A percentile compares a stretch with the other conserved stretches of the same genome.
These are phyloP conservation scores for Phylloscopus collybita DNA, from an alignment of 2,797 vertebrate species.

Conservation along the genomic window DNA sequence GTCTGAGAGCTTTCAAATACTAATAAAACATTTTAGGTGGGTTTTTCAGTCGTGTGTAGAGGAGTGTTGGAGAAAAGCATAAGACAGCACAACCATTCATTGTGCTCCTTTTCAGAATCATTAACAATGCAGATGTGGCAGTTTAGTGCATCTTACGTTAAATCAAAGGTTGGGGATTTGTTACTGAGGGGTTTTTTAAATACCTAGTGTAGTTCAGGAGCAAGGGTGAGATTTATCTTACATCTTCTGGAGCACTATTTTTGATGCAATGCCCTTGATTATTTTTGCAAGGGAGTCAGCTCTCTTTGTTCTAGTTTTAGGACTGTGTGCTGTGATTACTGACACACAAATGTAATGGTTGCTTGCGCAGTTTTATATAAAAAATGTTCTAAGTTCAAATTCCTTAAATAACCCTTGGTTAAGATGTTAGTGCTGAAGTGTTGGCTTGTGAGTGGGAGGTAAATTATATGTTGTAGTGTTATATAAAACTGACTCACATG, in stretches of 20 bases:
- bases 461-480: slow-evolving; percentile 80
- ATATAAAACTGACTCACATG: slow-evolving; percentile 83
- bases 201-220: background rate
- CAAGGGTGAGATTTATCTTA: background rate
- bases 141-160: background rate
- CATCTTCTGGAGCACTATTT: slow-evolving; percentile 33
- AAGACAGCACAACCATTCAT: background rate
- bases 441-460: slow-evolving; percentile 79
- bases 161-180: background rate
- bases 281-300: slow-evolving; percentile 24
- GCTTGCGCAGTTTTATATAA: slow-evolving; percentile 74
- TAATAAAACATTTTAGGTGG: background rate
- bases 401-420: slow-evolving; percentile 78
- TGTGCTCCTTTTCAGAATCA: background rate
- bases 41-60: background rate
- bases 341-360: slow-evolving; percentile 73
- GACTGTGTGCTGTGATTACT: slow-evolving; percentile 64
- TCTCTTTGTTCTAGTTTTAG: slow-evolving; percentile 50
- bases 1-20: background rate
- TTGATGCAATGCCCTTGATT: slow-evolving; percentile 33
- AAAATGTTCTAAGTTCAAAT: slow-evolving; percentile 73
- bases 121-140: background rate
- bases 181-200: background rate
- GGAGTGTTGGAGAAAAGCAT: background rate
- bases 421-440: slow-evolving; percentile 76